phyloP scores from a whole-genome alignment of 2,113 vertebrate genomes.

The Tapirus terrestris region DNA sequence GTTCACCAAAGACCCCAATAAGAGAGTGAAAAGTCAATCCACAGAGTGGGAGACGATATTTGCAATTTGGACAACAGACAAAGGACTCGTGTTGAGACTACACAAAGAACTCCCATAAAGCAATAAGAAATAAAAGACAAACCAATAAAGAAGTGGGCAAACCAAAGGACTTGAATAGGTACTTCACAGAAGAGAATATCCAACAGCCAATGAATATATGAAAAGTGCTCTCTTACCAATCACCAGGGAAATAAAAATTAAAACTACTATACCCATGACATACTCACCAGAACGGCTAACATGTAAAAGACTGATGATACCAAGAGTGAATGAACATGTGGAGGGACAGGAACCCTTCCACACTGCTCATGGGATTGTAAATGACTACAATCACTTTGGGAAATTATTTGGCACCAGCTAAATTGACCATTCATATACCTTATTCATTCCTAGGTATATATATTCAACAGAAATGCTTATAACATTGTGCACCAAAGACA shows the following conservation, averaged over 20 bases:
- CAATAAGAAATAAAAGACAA: background rate
- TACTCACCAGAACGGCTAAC: background rate
- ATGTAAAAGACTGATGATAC: background rate
- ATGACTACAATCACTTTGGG: background rate
- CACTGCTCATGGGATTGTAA: background rate
- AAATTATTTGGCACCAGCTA: conserved; percentile 1
- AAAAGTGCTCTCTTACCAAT: conserved; percentile 13
- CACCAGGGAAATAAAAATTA: conserved; percentile 11
- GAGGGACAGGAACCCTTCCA: background rate
- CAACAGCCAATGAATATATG: background rate
- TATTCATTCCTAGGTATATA: conserved; percentile 23
- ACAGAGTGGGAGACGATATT: background rate
- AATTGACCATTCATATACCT: background rate
- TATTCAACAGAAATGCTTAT: background rate
- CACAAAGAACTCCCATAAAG: background rate
- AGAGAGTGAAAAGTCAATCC: background rate
- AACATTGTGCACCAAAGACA: background rate
- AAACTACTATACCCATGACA: background rate
- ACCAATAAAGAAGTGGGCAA: background rate
- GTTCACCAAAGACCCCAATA: background rate
- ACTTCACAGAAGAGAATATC: background rate
- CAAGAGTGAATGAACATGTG: background rate
- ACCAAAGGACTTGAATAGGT: background rate
- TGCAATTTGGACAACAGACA: background rate
- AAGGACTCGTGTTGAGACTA: background rate